A percentile compares a stretch with the other conserved stretches of the same genome.
phyloP scores from a whole-genome alignment of 2,113 vertebrate species.

The Aspiorhynchus laticeps region DNA sequence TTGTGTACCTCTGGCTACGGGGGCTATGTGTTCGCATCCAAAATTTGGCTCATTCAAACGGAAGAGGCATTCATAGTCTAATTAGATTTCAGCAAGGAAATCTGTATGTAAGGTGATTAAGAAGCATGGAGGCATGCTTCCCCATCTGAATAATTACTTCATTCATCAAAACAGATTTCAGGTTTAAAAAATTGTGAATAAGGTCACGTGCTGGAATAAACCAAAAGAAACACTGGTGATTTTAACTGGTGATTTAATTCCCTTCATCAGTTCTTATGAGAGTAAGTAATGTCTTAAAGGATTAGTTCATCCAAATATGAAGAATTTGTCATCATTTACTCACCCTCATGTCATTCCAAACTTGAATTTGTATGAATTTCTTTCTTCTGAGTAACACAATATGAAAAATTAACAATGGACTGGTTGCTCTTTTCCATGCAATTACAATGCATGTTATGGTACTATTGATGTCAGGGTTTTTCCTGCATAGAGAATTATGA shows the following conservation, averaged over 20 bases:
- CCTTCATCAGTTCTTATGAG: conserved; percentile 30
- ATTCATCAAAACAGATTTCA: conserved; percentile 8
- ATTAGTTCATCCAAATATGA: conserved; percentile 3
- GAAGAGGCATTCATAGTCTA: conserved; percentile 30
- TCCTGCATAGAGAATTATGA: too few species aligned
- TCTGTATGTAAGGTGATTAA: conserved; percentile 39
- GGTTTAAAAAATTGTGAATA: neutral
- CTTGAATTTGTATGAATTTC: neutral
- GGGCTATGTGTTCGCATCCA: neutral
- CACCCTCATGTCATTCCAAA: neutral
- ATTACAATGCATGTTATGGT: neutral
- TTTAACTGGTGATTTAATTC: conserved; percentile 10
- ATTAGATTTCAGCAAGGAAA: conserved; percentile 41
- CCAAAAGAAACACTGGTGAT: neutral
- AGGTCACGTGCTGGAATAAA: neutral
- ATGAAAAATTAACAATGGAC: neutral
- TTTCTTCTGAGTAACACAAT: neutral
- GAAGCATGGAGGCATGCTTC: conserved; percentile 24
- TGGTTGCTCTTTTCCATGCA: neutral
- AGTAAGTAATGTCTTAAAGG: conserved; percentile 5
- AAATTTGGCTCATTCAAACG: conserved; percentile 6
- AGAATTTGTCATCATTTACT: neutral
- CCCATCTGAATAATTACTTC: conserved; percentile 27
- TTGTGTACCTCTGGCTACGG: conserved; percentile 12
- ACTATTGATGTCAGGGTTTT: too few species aligned